phyloP scores from a whole-genome alignment of 2,797 vertebrate species.

The Premnoplex brunnescens region DNA sequence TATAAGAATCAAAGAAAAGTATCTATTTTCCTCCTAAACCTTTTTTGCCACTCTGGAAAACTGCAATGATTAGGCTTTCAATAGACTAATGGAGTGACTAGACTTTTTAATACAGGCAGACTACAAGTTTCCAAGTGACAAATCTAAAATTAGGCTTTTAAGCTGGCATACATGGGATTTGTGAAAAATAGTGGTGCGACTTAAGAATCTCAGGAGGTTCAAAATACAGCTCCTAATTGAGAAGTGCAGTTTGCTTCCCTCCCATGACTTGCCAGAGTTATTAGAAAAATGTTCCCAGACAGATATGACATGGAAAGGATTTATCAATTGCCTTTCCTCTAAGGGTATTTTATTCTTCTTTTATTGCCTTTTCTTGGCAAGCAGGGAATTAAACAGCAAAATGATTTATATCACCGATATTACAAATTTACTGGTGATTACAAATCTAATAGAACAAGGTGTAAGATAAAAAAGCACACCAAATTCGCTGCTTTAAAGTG shows the following conservation, averaged over 20 bases:
- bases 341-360: neutral
- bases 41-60: neutral
- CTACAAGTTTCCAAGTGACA: neutral
- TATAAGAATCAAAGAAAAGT: neutral
- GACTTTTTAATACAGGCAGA: neutral
- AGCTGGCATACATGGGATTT: neutral
- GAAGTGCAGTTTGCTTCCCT: neutral
- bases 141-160: neutral
- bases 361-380: neutral
- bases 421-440: neutral
- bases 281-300: neutral
- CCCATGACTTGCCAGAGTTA: neutral
- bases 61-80: neutral
- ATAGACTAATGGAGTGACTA: neutral
- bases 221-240: neutral
- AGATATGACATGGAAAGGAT: neutral
- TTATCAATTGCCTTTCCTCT: neutral
- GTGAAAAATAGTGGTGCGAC: neutral
- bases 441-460: neutral
- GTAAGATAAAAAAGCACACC: neutral
- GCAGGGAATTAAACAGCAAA: neutral
- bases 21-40: neutral
- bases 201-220: neutral
- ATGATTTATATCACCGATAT: neutral
- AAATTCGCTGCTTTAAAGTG: neutral